Conservation (phyloP, 2,888 invertebrate species). For the Latheticus oryzae region DNA sequence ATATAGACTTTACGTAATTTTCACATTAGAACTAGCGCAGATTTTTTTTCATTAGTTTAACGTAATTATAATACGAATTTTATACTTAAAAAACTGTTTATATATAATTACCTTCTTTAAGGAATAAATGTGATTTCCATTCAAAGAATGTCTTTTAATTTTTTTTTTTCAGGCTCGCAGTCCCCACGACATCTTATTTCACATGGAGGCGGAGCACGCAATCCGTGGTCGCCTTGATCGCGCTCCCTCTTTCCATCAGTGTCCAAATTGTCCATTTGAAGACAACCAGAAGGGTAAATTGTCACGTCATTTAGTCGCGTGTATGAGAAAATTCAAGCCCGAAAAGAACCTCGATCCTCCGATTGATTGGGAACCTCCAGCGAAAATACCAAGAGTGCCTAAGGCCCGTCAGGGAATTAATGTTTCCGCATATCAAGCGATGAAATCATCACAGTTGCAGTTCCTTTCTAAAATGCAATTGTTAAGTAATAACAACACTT, state of each 20-base stretch:
- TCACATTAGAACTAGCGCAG: too few species aligned
- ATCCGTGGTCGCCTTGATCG: constrained; percentile 85
- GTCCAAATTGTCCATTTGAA: constrained; percentile 93
- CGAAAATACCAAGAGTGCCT: constrained; percentile 85
- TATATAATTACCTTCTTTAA: too few species aligned
- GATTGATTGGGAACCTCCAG: constrained; percentile 92
- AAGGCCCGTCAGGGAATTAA: constrained; percentile 62
- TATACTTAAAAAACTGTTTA: too few species aligned
- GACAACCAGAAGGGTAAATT: constrained; percentile 93
- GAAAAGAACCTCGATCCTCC: constrained; percentile 89
- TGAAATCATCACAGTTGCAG: constrained; percentile 63
- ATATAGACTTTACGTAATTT: too few species aligned
- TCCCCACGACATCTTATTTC: constrained; percentile 89
- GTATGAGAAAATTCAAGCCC: constrained; percentile 89
- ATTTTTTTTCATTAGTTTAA: too few species aligned
- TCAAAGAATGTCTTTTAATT: too few species aligned
- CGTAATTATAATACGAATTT: too few species aligned
- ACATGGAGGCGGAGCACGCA: constrained; percentile 92
- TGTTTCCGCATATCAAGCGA: constrained; percentile 66
- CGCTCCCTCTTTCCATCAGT: constrained; percentile 89
- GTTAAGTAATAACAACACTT: constrained; percentile 48
- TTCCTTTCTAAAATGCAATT: constrained; percentile 62
- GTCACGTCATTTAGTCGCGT: constrained; percentile 87
- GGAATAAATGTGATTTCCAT: too few species aligned
- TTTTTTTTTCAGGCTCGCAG: constrained; percentile 74